Evolutionary conservation across 2,888 invertebrate species (phyloP).

Genomic region (Prosopocoilus inquinatus): DNA sequence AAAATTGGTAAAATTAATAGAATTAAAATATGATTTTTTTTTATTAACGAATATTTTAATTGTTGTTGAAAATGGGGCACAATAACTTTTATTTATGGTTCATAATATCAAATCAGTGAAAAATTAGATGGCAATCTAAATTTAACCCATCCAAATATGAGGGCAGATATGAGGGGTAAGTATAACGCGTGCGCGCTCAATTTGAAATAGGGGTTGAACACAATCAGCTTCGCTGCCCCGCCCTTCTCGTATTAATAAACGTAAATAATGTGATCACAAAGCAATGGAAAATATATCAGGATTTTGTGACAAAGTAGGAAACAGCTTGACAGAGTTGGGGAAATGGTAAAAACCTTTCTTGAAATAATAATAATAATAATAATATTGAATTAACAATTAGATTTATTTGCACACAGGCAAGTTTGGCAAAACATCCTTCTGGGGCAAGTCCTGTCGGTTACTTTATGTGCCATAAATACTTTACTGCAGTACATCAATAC

Average conservation of each 20-base stretch:
- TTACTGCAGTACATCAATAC: slow-evolving; percentile 69
- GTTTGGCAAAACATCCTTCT: slow-evolving; percentile 72
- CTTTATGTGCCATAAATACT: slow-evolving; percentile 75
- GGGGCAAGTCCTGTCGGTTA: slow-evolving; percentile 73
- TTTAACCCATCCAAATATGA: background rate
- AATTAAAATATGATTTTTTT: too few species aligned
- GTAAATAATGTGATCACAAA: slow-evolving; percentile 19
- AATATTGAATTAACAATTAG: too few species aligned
- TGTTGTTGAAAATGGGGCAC: too few species aligned
- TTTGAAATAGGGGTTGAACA: slow-evolving; percentile 24
- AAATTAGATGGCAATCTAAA: background rate
- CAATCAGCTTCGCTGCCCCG: slow-evolving; percentile 24
- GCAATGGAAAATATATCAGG: slow-evolving; percentile 46
- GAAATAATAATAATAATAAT: background rate
- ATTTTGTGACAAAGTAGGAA: slow-evolving; percentile 66
- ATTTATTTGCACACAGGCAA: slow-evolving; percentile 56
- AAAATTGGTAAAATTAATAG: too few species aligned
- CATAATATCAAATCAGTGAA: background rate
- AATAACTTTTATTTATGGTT: background rate
- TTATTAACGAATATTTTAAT: too few species aligned
- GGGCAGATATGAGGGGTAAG: too few species aligned
- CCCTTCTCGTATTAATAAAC: slow-evolving; percentile 18
- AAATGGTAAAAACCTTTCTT: slow-evolving; percentile 58
- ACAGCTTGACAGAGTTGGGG: slow-evolving; percentile 66
- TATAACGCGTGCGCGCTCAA: slow-evolving; percentile 25